Conservation (phyloP, 2,888 invertebrate species). For the Eristalis intricaria region DNA sequence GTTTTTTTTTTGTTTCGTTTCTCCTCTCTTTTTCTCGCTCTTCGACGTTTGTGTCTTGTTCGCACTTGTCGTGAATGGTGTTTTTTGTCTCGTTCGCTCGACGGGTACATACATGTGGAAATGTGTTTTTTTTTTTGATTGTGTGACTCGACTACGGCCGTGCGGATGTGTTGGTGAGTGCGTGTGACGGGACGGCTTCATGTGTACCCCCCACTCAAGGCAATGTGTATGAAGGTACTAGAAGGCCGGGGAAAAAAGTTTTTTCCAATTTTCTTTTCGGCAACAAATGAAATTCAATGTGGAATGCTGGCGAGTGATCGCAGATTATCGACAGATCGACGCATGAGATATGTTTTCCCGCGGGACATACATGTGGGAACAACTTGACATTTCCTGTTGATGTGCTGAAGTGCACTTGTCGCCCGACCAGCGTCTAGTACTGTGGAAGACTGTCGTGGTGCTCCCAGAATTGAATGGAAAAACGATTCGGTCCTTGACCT, state of each 20-base stretch:
- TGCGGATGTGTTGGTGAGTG: background rate
- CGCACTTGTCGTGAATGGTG: background rate
- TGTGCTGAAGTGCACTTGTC: conserved; percentile 27
- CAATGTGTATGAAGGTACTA: background rate
- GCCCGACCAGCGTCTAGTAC: conserved; percentile 28
- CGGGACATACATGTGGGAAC: background rate
- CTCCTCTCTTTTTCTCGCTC: background rate
- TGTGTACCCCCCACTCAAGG: background rate
- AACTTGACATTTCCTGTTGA: conserved; percentile 29
- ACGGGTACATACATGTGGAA: background rate
- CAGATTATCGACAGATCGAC: background rate
- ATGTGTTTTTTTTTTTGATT: conserved; percentile 4
- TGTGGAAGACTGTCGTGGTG: background rate
- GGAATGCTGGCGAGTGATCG: background rate
- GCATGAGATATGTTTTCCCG: background rate
- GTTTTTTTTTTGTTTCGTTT: conserved; percentile 35
- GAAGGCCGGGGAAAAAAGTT: background rate
- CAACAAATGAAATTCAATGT: background rate
- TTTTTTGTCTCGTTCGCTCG: background rate
- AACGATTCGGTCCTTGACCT: background rate
- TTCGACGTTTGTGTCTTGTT: background rate
- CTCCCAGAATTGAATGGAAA: conserved; percentile 12
- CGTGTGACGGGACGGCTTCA: background rate
- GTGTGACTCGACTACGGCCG: background rate
- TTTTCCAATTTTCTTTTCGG: background rate